phyloP scores from a whole-genome alignment of 2,888 invertebrate species.

The Scotopteryx bipunctaria region DNA sequence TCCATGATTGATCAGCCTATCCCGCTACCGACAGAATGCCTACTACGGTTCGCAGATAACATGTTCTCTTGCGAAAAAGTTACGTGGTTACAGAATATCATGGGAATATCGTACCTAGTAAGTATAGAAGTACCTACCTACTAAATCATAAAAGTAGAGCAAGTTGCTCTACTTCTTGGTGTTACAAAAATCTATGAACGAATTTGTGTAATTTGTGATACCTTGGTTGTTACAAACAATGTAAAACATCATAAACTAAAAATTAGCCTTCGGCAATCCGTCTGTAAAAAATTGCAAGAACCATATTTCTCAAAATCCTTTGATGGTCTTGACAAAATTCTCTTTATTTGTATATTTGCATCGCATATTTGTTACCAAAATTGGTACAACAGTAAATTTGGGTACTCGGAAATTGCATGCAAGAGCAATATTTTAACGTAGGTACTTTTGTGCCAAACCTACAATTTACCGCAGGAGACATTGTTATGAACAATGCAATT shows the following conservation, averaged over 20 bases:
- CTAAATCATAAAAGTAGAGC: no score
- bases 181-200: not conserved
- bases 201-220: not conserved
- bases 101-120: not conserved
- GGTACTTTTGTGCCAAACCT: conserved; percentile 21
- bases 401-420: conserved; percentile 26
- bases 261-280: not conserved
- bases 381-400: conserved; percentile 15
- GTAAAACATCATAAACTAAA: not conserved
- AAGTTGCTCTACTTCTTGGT: no score
- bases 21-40: conserved; percentile 70
- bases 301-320: conserved; percentile 16
- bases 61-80: conserved; percentile 18
- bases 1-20: conserved; percentile 83
- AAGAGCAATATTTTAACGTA: conserved; percentile 25
- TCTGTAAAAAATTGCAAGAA: conserved; percentile 5
- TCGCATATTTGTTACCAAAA: conserved; percentile 26
- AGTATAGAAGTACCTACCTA: not conserved
- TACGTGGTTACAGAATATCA: conserved; percentile 10
- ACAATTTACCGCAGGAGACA: conserved; percentile 33
- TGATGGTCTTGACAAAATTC: conserved; percentile 17
- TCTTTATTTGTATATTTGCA: conserved; percentile 20
- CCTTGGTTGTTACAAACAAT: not conserved
- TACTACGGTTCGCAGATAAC: conserved; percentile 49
- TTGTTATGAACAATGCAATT: conserved; percentile 25